Base-by-base conservation (phyloP, 2,113 vertebrate genomes). In the Varanus komodoensis region DNA sequence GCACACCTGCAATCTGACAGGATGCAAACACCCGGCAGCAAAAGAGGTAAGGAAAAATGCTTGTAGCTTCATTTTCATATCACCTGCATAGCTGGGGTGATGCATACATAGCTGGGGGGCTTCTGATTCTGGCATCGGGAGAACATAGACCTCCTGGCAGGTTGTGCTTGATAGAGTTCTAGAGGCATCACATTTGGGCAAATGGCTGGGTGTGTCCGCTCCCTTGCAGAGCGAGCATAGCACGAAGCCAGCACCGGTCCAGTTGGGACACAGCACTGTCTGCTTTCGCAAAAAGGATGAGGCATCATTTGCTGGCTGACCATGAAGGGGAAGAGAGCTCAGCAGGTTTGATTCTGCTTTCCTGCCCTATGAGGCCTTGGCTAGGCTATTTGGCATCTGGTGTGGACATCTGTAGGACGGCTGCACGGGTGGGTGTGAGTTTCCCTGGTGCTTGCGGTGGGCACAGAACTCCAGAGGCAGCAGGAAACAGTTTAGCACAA, bases 331-430 rank as follows among this genome's bases (percentile, higher is more conserved):
- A 12, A 83, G 81, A 32, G n/a, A 25, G 3, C 29, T 29, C 34
- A 84, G 64, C 38, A 84, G 82, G 32, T 21, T 67, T 67, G n/a
- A 25, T 83, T 38, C 44, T 32, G 11, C 27, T 84, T 84, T 19
- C 64, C 15, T 69, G 38, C 50, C 64, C 67, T 19, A 17, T 21
- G 83, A 84, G 67, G 50, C 15, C 38, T 84, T 6, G 69, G 83
- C 34, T 44, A 84, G 83, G 38, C 83, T 48, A 69, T 67, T 84
- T 84, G 48, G 67, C 83, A 84, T 84, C 83, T 69, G 83, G 12
- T 44, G 27, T 84, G 25, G 14, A 50, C 5, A 69, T 44, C 27
- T 50, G 67, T n/a, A 84, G 64, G n/a, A 14, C 32, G 83, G 38
- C 38, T 84, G 50, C 48, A 67, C 15, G 83, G 67, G 44, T 84